Base-by-base conservation (phyloP, 2,888 invertebrate species). In the Agonum fuliginosum region DNA sequence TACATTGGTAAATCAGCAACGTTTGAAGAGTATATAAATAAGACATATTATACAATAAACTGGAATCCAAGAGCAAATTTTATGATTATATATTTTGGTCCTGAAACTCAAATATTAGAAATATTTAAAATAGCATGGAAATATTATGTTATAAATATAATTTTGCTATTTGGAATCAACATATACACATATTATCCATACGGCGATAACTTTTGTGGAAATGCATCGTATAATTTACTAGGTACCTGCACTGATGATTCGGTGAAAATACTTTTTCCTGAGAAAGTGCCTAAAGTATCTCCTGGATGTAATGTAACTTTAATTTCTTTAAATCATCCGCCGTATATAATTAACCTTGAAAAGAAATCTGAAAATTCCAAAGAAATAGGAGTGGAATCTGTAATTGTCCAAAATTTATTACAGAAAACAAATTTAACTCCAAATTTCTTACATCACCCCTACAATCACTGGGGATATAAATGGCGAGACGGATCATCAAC, bases 381-480 rank as follows among this genome's bases (percentile, higher is more conserved):
- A 37, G 1, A 20, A 41, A 22, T 20, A 1, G 69, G 69, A 12
- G 14, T 69, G 10, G 69, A 69, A 69, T 19, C n/a, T 14, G 43
- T 69, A 2, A 69, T 69, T 8, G n/a, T 69, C 5, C 17, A 69
- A 2, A 67, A 34, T 17, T 2, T 67, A 41, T 6, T 37, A 1
- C 14, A 22, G 17, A 12, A 6, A 6, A 10, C 20, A 1, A 67
- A 67, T 67, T 41, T 67, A 30, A 67, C 67, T n/a, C 6, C 22
- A 8, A 37, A 37, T 2, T 67, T 17, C 22, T 0, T 67, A 10
- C 8, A 19, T 37, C 12, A 48, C 3, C 12, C 0, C 17, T 67
- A 27, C 41, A 14, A n/a, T 6, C 34, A 20, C 0, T 67, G 67
- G 67, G 67, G 67, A 10, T 67, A 67, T n/a, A 67, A 67, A 67